Conservation (phyloP, 2,888 invertebrate genomes). For the Agrilus mali region DNA sequence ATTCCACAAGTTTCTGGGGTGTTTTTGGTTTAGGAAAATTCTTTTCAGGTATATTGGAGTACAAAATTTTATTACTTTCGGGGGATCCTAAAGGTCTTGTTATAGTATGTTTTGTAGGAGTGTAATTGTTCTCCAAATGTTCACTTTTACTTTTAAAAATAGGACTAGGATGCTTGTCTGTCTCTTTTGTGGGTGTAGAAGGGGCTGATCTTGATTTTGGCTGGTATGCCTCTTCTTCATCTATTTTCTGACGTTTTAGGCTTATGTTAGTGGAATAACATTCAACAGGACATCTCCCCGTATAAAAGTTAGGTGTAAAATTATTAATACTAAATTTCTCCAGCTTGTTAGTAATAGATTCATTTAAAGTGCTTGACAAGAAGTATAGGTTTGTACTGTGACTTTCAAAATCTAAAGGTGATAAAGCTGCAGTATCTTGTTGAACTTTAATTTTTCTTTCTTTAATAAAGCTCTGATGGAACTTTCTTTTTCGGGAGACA, state of each 20-base stretch:
- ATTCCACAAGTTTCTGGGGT: constrained; percentile 18
- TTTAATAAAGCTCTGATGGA: constrained; percentile 6
- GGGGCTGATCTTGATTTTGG: constrained; percentile 10
- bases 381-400: constrained; percentile 14
- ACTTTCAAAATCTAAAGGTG: constrained; percentile 5
- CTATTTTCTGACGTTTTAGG: constrained; percentile 4
- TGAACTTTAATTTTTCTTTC: not conserved
- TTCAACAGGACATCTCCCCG: constrained; percentile 8
- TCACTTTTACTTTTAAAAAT: constrained; percentile 6
- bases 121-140: constrained; percentile 3
- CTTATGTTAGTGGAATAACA: constrained; percentile 1
- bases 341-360: constrained; percentile 23
- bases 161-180: not conserved
- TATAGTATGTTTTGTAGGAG: constrained; percentile 5
- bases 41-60: constrained; percentile 19
- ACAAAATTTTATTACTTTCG: constrained; percentile 25
- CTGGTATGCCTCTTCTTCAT: constrained; percentile 4
- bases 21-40: constrained; percentile 10
- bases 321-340: constrained; percentile 20
- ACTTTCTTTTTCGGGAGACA: constrained; percentile 21
- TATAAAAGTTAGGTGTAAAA: constrained; percentile 11
- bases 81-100: constrained; percentile 16
- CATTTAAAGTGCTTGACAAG: constrained; percentile 25
- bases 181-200: constrained; percentile 8
- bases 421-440: constrained; percentile 1